These are phyloP conservation scores for Pongo pygmaeus DNA, from an alignment of 2,113 vertebrate genomes.

Conservation along the genomic window DNA sequence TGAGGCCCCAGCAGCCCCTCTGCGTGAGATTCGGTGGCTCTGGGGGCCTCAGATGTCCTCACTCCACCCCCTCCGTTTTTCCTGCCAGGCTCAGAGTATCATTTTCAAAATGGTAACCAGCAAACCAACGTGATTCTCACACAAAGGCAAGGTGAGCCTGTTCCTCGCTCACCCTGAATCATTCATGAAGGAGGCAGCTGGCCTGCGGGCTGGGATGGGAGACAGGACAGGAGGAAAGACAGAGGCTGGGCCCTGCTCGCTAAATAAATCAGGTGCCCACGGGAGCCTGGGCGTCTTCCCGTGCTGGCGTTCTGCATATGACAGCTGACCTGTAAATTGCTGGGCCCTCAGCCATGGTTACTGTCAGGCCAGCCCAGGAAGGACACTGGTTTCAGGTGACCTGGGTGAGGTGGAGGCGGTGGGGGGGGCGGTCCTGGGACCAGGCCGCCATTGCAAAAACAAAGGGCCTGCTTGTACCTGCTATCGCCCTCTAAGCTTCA, in stretches of 20 bases:
- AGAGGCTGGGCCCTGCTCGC: background rate
- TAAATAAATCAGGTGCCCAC: background rate
- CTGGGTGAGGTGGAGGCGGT: too few species aligned
- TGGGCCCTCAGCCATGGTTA: background rate
- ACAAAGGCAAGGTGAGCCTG: background rate
- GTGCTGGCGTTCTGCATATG: fast-evolving
- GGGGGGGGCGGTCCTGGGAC: background rate
- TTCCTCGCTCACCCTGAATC: conserved; percentile 18
- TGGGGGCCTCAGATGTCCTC: background rate
- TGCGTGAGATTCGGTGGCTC: too few species aligned
- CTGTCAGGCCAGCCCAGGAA: background rate
- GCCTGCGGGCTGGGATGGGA: background rate
- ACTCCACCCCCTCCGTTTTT: background rate
- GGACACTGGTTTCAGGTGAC: background rate
- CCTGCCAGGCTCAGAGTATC: background rate
- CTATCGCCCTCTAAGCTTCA: background rate
- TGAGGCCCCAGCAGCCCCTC: too few species aligned
- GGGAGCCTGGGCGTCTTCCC: background rate
- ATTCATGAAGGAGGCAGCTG: conserved; percentile 72
- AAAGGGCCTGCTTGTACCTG: background rate
- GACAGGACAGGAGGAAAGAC: background rate
- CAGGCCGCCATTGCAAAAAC: background rate
- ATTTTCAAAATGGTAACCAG: background rate
- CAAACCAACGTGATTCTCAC: background rate
- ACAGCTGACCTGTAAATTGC: fast-evolving